Percentiles rank a stretch among this genome's conserved stretches.
phyloP scores from a whole-genome alignment of 1,140 invertebrate genomes.

The Leucophenga varia region DNA sequence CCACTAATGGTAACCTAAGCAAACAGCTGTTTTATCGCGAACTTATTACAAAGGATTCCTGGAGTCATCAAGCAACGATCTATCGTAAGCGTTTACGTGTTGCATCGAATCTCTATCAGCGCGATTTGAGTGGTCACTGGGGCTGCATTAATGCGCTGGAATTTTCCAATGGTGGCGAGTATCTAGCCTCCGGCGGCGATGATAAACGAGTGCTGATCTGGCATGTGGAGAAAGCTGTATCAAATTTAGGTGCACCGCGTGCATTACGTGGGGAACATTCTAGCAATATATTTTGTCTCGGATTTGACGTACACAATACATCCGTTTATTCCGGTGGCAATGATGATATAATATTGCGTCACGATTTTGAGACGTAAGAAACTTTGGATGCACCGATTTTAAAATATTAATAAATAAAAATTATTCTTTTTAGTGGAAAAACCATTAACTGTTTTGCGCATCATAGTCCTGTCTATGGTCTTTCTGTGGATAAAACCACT shows the following conservation, averaged over 20 bases:
- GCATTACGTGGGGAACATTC: conserved; percentile 81
- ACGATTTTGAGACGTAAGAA: conserved; percentile 75
- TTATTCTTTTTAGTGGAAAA: conserved; percentile 61
- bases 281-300: conserved; percentile 92
- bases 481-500: conserved; percentile 83
- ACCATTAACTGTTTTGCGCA: conserved; percentile 78
- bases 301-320: conserved; percentile 75
- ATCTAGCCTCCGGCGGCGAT: conserved; percentile 92
- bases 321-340: conserved; percentile 92
- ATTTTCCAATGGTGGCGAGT: conserved; percentile 84
- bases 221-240: conserved; percentile 78
- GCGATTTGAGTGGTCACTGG: conserved; percentile 85
- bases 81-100: conserved; percentile 65
- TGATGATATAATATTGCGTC: conserved; percentile 90
- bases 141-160: conserved; percentile 97
- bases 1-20: background rate
- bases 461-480: conserved; percentile 85
- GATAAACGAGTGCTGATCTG: conserved; percentile 87
- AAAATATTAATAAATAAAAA: background rate
- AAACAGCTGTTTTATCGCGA: conserved; percentile 36
- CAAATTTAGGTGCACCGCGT: conserved; percentile 64
- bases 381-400: background rate
- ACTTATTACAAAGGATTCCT: background rate
- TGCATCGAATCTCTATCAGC: conserved; percentile 76
- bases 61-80: conserved; percentile 51